A percentile compares a stretch with the other conserved stretches of the same genome.
Evolutionary conservation across 1,140 invertebrate species (phyloP).

Genomic region (Archegozetes longisetosus): DNA sequence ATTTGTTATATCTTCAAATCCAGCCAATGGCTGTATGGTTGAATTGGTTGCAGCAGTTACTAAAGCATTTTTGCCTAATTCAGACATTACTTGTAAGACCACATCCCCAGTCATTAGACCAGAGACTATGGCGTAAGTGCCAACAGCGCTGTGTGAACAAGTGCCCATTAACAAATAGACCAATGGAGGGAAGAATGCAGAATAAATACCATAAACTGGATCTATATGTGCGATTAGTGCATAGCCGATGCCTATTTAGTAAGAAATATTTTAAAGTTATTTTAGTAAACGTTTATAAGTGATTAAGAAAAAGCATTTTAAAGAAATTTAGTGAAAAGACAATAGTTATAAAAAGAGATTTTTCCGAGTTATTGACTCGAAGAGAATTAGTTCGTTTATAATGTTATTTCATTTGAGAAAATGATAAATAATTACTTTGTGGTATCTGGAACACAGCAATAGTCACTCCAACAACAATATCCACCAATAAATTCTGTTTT

Average conservation of each 20-base stretch:
- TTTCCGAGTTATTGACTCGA: too few species aligned
- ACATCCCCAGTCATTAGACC: slow-evolving; percentile 11
- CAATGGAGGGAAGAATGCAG: slow-evolving; percentile 35
- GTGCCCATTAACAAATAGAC: slow-evolving; percentile 38
- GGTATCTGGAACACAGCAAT: slow-evolving; percentile 83
- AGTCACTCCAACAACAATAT: slow-evolving; percentile 46
- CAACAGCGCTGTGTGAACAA: slow-evolving; percentile 30
- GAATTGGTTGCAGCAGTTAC: too few species aligned
- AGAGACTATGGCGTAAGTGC: slow-evolving; percentile 11
- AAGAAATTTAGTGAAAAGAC: too few species aligned
- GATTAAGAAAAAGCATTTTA: too few species aligned
- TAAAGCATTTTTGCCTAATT: too few species aligned
- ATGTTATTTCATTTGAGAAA: neutral
- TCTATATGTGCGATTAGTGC: slow-evolving; percentile 32
- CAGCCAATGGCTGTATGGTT: neutral
- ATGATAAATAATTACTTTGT: slow-evolving; percentile 37
- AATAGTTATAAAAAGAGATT: too few species aligned
- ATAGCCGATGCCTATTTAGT: slow-evolving; percentile 31
- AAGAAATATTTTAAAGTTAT: neutral
- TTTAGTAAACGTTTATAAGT: too few species aligned
- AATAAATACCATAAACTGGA: slow-evolving; percentile 36
- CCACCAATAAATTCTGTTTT: slow-evolving; percentile 18
- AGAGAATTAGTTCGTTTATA: neutral
- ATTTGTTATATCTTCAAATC: neutral
- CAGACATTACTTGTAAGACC: neutral